These are phyloP conservation scores for Platysteira castanea DNA, from an alignment of 2,113 vertebrate genomes.

Conservation along the genomic window DNA sequence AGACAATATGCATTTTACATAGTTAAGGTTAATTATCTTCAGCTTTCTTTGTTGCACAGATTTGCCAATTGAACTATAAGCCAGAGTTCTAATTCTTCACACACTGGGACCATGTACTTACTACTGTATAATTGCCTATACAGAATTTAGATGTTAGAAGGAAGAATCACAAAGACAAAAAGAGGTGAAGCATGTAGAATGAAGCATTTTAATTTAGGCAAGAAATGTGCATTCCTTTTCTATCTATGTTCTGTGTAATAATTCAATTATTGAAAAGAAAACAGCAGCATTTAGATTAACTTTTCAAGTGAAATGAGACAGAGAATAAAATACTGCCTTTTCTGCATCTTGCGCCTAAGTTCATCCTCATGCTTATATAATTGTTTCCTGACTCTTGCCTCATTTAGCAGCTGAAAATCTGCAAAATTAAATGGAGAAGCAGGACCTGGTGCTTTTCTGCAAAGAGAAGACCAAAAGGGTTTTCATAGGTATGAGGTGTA, in stretches of 20 bases:
- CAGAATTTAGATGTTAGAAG: not conserved
- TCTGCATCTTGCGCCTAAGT: not conserved
- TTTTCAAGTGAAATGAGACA: not conserved
- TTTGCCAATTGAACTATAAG: not conserved
- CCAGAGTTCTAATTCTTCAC: not conserved
- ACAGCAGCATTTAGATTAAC: not conserved
- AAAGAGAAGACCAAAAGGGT: not conserved
- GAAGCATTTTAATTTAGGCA: not conserved
- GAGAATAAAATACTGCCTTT: not conserved
- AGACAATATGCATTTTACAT: not conserved
- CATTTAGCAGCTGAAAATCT: not conserved
- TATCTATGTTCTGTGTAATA: not conserved
- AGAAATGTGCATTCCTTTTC: not conserved
- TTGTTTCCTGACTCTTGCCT: not conserved
- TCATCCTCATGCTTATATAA: not conserved
- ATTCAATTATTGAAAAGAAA: not conserved
- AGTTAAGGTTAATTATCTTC: not conserved
- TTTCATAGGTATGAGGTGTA: not conserved
- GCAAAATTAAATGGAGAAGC: not conserved
- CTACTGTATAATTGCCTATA: not conserved
- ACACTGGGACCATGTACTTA: not conserved
- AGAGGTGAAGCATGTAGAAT: not conserved
- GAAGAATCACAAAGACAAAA: not conserved
- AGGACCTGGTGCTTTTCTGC: not conserved
- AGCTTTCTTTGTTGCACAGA: not conserved